Conservation (phyloP, 2,113 vertebrate genomes). For the Uria lomvia region DNA sequence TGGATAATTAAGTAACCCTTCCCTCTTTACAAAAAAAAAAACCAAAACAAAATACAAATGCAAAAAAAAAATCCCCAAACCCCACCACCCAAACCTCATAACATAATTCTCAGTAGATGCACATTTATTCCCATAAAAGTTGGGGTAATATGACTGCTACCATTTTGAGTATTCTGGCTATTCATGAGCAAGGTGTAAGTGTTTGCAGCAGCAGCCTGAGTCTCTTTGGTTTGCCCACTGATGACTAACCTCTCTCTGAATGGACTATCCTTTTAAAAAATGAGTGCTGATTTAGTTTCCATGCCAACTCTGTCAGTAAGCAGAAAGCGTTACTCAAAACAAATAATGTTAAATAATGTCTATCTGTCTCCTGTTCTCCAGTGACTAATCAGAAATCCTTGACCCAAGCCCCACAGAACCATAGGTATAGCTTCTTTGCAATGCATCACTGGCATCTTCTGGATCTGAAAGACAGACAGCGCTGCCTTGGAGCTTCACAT, state of each 20-base stretch:
- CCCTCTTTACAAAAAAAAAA: not conserved
- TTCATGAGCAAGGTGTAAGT: not conserved
- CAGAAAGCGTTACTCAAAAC: constrained; percentile 25
- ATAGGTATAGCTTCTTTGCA: not conserved
- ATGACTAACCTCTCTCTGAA: constrained; percentile 43
- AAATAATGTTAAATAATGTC: constrained; percentile 16
- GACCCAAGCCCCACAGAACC: not conserved
- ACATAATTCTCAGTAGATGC: not conserved
- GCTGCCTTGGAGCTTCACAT: not conserved
- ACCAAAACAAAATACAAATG: not conserved
- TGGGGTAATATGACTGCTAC: not conserved
- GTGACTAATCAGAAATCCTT: not conserved
- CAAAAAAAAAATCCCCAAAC: not conserved
- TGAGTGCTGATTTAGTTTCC: constrained; percentile 43
- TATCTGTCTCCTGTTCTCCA: not conserved
- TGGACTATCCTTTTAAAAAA: constrained; percentile 6
- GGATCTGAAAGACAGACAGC: not conserved
- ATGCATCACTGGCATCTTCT: not conserved
- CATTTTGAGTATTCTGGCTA: not conserved
- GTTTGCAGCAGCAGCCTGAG: constrained; percentile 11
- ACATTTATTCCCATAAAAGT: not conserved
- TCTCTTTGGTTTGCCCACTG: not conserved
- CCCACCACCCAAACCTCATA: not conserved
- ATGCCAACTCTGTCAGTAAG: constrained; percentile 53
- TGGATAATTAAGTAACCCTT: not conserved